phyloP scores from a whole-genome alignment of 1,140 invertebrate genomes.

The Aphis craccivora region DNA sequence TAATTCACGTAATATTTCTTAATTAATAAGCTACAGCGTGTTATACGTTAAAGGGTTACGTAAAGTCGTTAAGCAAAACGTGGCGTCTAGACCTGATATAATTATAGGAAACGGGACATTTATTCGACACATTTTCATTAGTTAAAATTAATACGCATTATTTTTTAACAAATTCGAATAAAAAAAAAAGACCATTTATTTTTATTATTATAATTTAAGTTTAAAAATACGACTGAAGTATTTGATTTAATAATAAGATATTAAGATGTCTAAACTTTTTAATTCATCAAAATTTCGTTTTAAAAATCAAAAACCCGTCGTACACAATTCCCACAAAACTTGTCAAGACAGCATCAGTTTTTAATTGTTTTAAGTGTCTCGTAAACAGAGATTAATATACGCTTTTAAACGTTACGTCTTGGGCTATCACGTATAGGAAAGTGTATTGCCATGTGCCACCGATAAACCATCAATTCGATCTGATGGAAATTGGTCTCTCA shows the following conservation, averaged over 20 bases:
- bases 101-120: background rate
- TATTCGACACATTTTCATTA: background rate
- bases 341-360: background rate
- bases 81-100: background rate
- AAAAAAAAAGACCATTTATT: background rate
- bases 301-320: background rate
- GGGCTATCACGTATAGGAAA: background rate
- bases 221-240: background rate
- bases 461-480: background rate
- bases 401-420: background rate
- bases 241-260: background rate
- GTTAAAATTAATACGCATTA: background rate
- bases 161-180: background rate
- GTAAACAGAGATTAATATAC: background rate
- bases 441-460: background rate
- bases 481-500: background rate
- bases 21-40: background rate
- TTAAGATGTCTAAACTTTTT: background rate
- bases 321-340: background rate
- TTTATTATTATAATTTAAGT: background rate
- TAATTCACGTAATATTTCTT: conserved; percentile 10
- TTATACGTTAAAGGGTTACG: background rate
- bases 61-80: background rate
- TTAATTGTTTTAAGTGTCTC: background rate
- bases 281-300: background rate